These are phyloP conservation scores for Rynchops niger DNA, from an alignment of 2,113 vertebrate genomes.

Conservation along the genomic window DNA sequence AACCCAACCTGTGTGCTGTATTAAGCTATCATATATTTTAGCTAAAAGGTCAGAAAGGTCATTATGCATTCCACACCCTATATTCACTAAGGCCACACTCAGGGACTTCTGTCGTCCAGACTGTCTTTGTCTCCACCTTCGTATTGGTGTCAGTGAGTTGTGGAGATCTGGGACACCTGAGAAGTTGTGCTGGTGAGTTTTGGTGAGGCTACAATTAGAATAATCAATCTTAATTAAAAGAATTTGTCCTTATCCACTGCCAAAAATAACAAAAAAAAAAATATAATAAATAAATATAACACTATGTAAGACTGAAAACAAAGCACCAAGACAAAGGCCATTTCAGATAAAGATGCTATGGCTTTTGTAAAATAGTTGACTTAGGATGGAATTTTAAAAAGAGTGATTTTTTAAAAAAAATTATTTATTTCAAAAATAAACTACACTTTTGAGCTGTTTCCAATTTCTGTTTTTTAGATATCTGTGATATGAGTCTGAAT, in stretches of 20 bases:
- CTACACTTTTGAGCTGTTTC: background rate
- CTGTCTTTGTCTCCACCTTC: background rate
- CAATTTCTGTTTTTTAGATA: background rate
- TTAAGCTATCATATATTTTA: background rate
- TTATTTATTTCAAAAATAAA: background rate
- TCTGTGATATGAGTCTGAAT: background rate
- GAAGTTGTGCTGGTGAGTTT: background rate
- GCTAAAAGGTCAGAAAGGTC: background rate
- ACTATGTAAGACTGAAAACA: background rate
- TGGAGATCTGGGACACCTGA: background rate
- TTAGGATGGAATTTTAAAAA: background rate
- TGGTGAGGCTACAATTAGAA: background rate
- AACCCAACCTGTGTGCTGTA: background rate
- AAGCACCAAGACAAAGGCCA: background rate
- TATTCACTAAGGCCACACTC: background rate
- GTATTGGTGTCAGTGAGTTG: background rate
- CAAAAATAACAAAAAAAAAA: background rate
- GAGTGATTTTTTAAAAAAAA: background rate
- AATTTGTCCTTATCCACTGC: background rate
- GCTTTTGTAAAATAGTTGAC: background rate
- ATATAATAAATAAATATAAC: background rate
- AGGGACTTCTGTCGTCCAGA: background rate
- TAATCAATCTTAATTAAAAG: background rate
- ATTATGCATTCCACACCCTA: accelerated
- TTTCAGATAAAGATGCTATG: background rate